Evolutionary conservation across 2,113 vertebrate species (phyloP).

Genomic region (Misgurnus anguillicaudatus): DNA sequence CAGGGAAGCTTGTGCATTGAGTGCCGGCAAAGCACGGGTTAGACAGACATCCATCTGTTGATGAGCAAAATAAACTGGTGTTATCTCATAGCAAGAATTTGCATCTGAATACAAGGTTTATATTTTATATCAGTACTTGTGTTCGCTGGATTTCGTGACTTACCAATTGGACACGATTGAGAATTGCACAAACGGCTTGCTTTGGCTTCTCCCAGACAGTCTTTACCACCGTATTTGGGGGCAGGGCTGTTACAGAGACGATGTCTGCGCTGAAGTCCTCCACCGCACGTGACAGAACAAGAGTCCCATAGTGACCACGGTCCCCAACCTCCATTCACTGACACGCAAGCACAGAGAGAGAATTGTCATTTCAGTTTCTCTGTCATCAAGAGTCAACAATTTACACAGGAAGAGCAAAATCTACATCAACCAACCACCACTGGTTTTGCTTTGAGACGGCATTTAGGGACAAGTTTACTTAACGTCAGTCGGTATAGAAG

Average conservation of each 20-base stretch:
- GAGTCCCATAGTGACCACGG: slow-evolving; percentile 94
- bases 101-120: too few species aligned
- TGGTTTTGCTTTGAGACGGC: too few species aligned
- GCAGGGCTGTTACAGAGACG: slow-evolving; percentile 89
- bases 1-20: slow-evolving; percentile 87
- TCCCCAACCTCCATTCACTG: slow-evolving; percentile 96
- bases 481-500: too few species aligned
- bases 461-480: too few species aligned
- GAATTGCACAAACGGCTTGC: slow-evolving; percentile 86
- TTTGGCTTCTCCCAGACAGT: slow-evolving; percentile 81
- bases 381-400: too few species aligned
- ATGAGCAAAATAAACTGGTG: not conserved
- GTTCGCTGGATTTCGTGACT: slow-evolving; percentile 7
- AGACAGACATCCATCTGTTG: slow-evolving; percentile 92
- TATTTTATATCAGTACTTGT: too few species aligned
- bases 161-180: slow-evolving; percentile 74
- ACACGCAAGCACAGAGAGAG: slow-evolving; percentile 2
- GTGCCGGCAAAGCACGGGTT: slow-evolving; percentile 91
- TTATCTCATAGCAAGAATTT: not conserved
- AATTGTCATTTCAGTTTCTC: not conserved
- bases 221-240: slow-evolving; percentile 89
- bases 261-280: slow-evolving; percentile 85
- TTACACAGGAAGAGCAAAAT: too few species aligned
- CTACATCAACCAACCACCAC: too few species aligned
- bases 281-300: slow-evolving; percentile 90